These are phyloP conservation scores for Metellina segmentata DNA, from an alignment of 2,888 invertebrate genomes.

Conservation along the genomic window DNA sequence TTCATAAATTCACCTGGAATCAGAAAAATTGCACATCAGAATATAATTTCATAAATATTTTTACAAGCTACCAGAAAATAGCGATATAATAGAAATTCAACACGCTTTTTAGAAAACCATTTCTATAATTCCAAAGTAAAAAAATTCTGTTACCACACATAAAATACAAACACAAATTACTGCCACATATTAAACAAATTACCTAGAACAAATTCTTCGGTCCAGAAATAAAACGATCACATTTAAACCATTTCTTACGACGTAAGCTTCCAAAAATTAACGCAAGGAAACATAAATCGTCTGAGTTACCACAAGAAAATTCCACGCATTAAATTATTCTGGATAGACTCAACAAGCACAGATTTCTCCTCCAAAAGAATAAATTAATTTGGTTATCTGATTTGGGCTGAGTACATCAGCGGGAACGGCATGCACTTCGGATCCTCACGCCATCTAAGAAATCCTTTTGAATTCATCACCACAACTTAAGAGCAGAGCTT, in stretches of 20 bases:
- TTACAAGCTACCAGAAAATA: neutral
- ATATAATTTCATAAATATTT: neutral
- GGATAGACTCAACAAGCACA: neutral
- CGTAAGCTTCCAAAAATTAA: too few species aligned
- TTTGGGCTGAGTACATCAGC: neutral
- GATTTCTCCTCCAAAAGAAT: neutral
- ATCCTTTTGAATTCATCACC: slow-evolving; percentile 41
- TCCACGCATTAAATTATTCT: neutral
- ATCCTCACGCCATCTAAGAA: slow-evolving; percentile 24
- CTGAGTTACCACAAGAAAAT: neutral
- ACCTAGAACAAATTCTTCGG: too few species aligned
- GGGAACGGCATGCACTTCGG: neutral
- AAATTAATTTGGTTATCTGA: slow-evolving; percentile 39
- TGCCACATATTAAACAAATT: too few species aligned
- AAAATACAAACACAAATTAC: too few species aligned
- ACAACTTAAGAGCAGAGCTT: neutral
- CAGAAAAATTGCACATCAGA: neutral
- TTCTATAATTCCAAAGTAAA: too few species aligned
- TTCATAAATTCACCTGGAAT: neutral
- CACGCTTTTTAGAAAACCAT: too few species aligned
- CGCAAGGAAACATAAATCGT: neutral
- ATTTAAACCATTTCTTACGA: too few species aligned
- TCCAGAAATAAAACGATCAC: too few species aligned
- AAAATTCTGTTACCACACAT: too few species aligned
- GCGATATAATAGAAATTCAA: neutral